phyloP scores from a whole-genome alignment of 2,797 vertebrate species.

The Rhadinocentrus ornatus region DNA sequence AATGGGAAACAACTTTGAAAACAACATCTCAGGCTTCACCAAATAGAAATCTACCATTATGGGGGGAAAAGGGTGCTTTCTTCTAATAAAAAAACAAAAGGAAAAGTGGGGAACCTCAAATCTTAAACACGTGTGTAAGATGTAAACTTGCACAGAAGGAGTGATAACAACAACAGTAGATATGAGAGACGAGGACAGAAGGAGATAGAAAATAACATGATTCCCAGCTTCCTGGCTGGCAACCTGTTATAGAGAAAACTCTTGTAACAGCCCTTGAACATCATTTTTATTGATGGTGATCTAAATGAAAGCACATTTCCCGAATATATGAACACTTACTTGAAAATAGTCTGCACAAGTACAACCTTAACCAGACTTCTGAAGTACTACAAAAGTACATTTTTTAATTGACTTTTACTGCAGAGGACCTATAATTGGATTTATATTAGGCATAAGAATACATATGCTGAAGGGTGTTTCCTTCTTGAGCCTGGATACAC shows the following conservation, averaged over 20 bases:
- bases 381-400: conserved; percentile 3
- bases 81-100: neutral
- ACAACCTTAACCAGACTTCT: conserved; percentile 1
- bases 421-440: conserved; percentile 25
- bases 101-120: neutral
- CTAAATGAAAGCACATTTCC: neutral
- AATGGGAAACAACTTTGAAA: too few relatives aligned
- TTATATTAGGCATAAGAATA: neutral
- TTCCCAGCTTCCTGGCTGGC: neutral
- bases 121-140: neutral
- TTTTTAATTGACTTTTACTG: conserved; percentile 27
- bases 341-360: neutral
- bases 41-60: too few relatives aligned
- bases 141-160: neutral
- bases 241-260: neutral
- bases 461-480: conserved; percentile 3
- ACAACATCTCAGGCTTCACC: too few relatives aligned
- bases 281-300: neutral
- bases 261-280: neutral
- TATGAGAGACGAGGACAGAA: neutral
- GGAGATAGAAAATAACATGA: neutral
- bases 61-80: neutral
- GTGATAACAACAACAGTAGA: neutral
- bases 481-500: conserved; percentile 29
- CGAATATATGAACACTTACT: neutral